phyloP scores from a whole-genome alignment of 2,113 vertebrate species.

The Mionectes macconnelli region DNA sequence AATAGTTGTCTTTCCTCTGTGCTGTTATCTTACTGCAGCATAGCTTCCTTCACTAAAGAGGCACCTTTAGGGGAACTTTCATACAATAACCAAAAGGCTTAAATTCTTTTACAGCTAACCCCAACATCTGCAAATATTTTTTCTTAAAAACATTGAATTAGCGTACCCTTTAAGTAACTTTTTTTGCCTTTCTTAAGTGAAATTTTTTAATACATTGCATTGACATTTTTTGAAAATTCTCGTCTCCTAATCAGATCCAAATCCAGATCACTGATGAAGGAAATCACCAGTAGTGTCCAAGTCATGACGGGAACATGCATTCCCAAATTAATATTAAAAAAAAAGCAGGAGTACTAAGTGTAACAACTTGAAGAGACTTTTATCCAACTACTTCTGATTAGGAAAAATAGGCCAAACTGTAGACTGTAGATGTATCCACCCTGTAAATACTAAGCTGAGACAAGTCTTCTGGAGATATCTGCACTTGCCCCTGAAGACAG shows the following conservation, averaged over 20 bases:
- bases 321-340: neutral
- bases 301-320: neutral
- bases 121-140: too few relatives aligned
- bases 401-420: neutral
- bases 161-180: fast-evolving
- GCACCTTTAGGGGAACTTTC: too few relatives aligned
- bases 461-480: neutral
- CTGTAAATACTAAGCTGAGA: neutral
- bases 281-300: neutral
- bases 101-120: too few relatives aligned
- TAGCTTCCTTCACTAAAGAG: too few relatives aligned
- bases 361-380: neutral
- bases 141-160: neutral
- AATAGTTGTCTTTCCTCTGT: too few relatives aligned
- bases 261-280: neutral
- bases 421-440: neutral
- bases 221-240: neutral
- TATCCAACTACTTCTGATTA: neutral
- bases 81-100: too few relatives aligned
- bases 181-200: neutral
- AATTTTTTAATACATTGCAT: neutral
- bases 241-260: neutral
- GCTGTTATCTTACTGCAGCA: too few relatives aligned
- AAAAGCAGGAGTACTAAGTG: neutral
- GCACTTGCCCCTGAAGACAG: neutral